Percentiles rank a stretch among this genome's conserved stretches.
These are phyloP conservation scores for Hyperoplus immaculatus DNA, from an alignment of 2,797 vertebrate genomes.

Conservation along the genomic window DNA sequence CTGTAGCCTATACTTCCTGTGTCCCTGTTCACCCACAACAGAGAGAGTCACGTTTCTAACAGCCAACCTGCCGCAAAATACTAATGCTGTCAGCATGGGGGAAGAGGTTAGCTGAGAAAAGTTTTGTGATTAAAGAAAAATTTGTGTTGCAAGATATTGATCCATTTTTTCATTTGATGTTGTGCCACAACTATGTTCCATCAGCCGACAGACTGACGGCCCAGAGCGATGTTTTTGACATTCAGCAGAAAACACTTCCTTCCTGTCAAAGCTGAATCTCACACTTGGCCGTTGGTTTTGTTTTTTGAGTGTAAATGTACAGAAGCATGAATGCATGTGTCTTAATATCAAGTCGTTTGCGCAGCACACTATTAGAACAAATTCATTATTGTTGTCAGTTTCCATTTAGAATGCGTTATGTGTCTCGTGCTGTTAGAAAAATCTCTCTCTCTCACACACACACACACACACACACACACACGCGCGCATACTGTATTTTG, in stretches of 20 bases:
- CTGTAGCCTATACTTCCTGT: constrained; percentile 47
- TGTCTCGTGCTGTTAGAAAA: neutral
- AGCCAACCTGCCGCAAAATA: constrained; percentile 16
- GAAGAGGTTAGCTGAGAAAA: constrained; percentile 21
- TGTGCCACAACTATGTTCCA: constrained; percentile 33
- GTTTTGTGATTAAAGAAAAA: constrained; percentile 24
- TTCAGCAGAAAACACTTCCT: constrained; percentile 79
- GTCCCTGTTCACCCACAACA: constrained; percentile 40
- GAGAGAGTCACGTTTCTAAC: constrained; percentile 24
- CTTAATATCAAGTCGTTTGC: constrained; percentile 5
- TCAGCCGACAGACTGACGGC: constrained; percentile 45
- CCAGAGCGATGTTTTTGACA: constrained; percentile 62
- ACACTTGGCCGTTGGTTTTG: constrained; percentile 38
- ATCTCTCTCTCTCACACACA: too few relatives aligned
- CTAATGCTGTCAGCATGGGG: neutral
- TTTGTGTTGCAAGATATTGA: constrained; percentile 28
- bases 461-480: too few relatives aligned
- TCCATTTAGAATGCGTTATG: neutral
- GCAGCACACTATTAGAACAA: neutral
- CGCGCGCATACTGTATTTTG: too few relatives aligned
- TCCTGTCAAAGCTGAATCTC: constrained; percentile 65
- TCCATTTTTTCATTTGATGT: constrained; percentile 58
- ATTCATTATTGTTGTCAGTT: constrained; percentile 15
- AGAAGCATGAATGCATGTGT: neutral
- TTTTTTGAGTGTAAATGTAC: constrained; percentile 20